Base-by-base conservation (phyloP, 2,888 invertebrate genomes). In the Pterostichus niger region DNA sequence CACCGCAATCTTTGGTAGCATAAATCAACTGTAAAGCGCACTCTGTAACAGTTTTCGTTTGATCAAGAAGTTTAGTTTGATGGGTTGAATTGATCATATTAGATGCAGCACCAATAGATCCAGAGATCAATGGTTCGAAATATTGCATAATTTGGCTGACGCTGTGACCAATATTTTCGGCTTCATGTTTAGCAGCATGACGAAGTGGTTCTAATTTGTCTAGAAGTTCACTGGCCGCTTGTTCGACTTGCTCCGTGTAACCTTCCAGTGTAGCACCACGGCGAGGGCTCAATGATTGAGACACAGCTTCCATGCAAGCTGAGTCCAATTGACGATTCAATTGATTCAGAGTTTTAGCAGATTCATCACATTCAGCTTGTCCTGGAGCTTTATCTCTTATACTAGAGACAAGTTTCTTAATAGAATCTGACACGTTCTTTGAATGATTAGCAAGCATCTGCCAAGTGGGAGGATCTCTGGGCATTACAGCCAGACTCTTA, bases 371-470 rank as follows among this genome's bases (percentile, higher is more conserved):
- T 89, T 99, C 99, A 4, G 95, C 94, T 89, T 99, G 98, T 0
- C 99, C 99, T 0, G 99, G 99, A 0, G 99, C 98, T 87, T 97
- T 97, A 88, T 98, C 98, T 78, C 96, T 94, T 86, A 99, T 97
- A 85, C 97, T 96, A 11, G 97, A 94, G 4, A 99, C 98, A 4
- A 99, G 93, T 10, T 94, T 94, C 90, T 99, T 99, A 88, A 99
- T 99, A 35, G 98, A 96, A 89, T 99, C 99, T 0, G 98, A 98
- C 0, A 99, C 98, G 76, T 94, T 95, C 89, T 98, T 98, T 88
- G 98, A 98, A 91, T 98, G 97, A 86, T 94, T 94, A 0, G 99
- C 98, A 84, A 99, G 93, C 83, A 95, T 92, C 89, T 98, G 98
- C 98, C 99, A 99, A 24, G 97, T 97, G 0, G 96, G 93, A 2